A percentile compares a stretch with the other conserved stretches of the same genome.
phyloP scores from a whole-genome alignment of 2,888 invertebrate genomes.

The Congeria kusceri region DNA sequence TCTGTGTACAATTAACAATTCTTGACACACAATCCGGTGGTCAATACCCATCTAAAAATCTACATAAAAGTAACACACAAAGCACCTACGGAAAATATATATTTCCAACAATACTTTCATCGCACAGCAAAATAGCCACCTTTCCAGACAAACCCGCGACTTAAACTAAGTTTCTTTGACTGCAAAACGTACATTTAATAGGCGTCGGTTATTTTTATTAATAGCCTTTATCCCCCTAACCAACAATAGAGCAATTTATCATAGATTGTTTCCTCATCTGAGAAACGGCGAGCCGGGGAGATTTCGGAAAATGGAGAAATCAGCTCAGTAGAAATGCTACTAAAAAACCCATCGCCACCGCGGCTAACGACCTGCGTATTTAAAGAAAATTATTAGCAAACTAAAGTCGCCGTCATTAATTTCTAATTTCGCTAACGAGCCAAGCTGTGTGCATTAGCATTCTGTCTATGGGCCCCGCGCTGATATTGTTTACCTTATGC shows the following conservation, averaged over 20 bases:
- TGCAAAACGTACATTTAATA: conserved; percentile 59
- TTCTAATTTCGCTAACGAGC: conserved; percentile 60
- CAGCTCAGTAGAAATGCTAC: not conserved
- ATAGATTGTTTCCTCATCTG: conserved; percentile 64
- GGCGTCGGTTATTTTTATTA: conserved; percentile 65
- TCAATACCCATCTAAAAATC: too few relatives aligned
- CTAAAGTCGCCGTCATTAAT: conserved; percentile 58
- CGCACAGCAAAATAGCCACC: too few relatives aligned
- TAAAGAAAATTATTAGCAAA: conserved; percentile 54
- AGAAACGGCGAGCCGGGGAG: conserved; percentile 37
- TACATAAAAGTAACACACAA: too few relatives aligned
- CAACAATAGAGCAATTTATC: conserved; percentile 66
- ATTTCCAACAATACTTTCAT: too few relatives aligned
- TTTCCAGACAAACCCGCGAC: not conserved
- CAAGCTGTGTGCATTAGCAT: conserved; percentile 55
- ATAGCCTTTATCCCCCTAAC: conserved; percentile 63
- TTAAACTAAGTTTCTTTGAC: conserved; percentile 48
- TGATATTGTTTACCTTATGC: conserved; percentile 63
- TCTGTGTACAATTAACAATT: too few relatives aligned
- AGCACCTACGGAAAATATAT: too few relatives aligned
- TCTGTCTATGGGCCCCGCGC: conserved; percentile 37
- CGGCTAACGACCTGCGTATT: conserved; percentile 5
- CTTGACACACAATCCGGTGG: too few relatives aligned
- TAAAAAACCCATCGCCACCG: not conserved
- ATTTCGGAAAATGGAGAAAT: not conserved